Evolutionary conservation across 1,140 invertebrate genomes (phyloP).

Genomic region (Elymnias hypermnestra): DNA sequence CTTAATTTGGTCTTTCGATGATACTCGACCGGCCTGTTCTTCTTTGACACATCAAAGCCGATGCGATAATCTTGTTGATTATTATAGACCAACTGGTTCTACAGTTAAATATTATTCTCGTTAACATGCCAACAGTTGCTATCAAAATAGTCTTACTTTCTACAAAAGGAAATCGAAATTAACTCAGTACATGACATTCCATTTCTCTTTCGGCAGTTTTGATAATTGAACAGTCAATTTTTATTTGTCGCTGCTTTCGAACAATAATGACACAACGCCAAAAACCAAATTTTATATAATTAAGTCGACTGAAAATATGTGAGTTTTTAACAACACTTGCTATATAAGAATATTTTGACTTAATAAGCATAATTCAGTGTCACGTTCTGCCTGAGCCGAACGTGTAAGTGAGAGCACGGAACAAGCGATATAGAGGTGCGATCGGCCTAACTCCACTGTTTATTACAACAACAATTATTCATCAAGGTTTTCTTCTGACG

Average conservation of each 20-base stretch:
- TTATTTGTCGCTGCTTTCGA: constrained; percentile 36
- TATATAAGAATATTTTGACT: no score
- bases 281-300: not conserved
- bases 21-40: no score
- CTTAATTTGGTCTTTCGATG: no score
- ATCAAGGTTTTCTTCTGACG: no score
- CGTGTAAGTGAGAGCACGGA: no score
- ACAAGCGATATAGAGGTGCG: no score
- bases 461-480: no score
- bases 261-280: not conserved
- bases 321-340: no score
- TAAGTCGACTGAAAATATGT: constrained; percentile 3
- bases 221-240: constrained; percentile 51
- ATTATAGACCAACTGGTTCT: constrained; percentile 34
- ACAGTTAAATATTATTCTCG: constrained; percentile 29
- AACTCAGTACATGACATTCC: constrained; percentile 62
- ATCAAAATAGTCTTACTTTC: constrained; percentile 68
- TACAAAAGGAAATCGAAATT: constrained; percentile 75
- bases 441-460: no score
- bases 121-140: constrained; percentile 40
- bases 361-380: no score
- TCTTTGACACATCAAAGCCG: no score
- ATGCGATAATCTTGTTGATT: constrained; percentile 12
- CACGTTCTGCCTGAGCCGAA: no score
- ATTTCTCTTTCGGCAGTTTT: constrained; percentile 66